Conservation (phyloP, 2,888 invertebrate species). For the Metacarcinus magister region DNA sequence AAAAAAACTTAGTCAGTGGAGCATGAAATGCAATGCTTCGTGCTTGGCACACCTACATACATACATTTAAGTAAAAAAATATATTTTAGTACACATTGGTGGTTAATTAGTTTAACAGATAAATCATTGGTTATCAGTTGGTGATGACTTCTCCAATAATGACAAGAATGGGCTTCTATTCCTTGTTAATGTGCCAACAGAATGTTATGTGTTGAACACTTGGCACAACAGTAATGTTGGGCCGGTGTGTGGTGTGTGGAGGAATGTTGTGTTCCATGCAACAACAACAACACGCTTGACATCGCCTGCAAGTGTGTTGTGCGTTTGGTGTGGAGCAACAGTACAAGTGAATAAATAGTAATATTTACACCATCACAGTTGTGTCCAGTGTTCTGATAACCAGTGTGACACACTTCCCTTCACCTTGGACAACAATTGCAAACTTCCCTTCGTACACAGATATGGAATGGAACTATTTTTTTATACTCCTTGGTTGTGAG, state of each 20-base stretch:
- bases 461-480: conserved; percentile 43
- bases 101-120: not conserved
- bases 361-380: not conserved
- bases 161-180: not conserved
- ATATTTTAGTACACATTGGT: conserved; percentile 35
- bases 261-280: not conserved
- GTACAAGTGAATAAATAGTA: not conserved
- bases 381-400: not conserved
- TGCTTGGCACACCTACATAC: conserved; percentile 10
- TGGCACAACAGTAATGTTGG: not conserved
- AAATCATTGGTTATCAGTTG: not conserved
- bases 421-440: not conserved
- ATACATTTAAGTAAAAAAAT: conserved; percentile 13
- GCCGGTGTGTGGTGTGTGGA: not conserved
- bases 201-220: not conserved
- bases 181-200: not conserved
- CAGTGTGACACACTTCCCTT: not conserved
- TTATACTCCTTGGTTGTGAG: conserved; percentile 34
- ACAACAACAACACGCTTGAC: not conserved
- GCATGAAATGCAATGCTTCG: conserved; percentile 33
- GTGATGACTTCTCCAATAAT: not conserved
- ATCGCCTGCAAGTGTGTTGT: not conserved
- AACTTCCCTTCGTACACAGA: not conserved
- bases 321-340: not conserved
- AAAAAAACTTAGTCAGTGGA: conserved; percentile 18